Conservation (phyloP, 2,113 vertebrate species). For the Anguilla japonica region DNA sequence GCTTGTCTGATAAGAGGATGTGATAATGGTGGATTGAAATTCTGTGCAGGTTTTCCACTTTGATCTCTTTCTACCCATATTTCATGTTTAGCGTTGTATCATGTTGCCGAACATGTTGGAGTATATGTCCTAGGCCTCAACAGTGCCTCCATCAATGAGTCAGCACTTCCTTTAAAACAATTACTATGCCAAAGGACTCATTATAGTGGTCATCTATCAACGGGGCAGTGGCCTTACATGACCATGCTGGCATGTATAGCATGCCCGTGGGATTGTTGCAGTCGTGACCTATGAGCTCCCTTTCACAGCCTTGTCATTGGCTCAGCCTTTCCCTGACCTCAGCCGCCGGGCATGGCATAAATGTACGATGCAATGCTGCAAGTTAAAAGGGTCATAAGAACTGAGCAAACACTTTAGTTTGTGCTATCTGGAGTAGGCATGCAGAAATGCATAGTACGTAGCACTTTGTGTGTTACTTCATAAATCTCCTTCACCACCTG, state of each 20-base stretch:
- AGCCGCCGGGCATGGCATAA: background rate
- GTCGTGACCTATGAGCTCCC: slow-evolving; percentile 1
- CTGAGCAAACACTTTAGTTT: background rate
- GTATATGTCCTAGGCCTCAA: background rate
- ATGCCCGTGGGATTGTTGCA: background rate
- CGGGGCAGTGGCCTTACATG: slow-evolving; percentile 6
- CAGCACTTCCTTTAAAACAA: slow-evolving; percentile 11
- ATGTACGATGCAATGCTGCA: background rate
- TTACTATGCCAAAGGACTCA: slow-evolving; percentile 10
- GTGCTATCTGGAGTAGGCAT: background rate
- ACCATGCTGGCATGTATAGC: slow-evolving; percentile 10
- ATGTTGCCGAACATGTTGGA: slow-evolving; percentile 4
- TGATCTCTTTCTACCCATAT: too few species aligned
- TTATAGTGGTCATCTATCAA: slow-evolving; percentile 29
- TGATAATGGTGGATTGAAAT: background rate
- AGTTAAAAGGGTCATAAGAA: background rate
- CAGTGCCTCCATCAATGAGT: slow-evolving; percentile 18
- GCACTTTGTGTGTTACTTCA: background rate
- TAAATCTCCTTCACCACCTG: slow-evolving; percentile 12
- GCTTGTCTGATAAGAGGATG: background rate
- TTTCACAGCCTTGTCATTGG: background rate
- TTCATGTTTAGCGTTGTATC: background rate
- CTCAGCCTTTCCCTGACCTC: slow-evolving; percentile 4
- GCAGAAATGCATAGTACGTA: background rate
- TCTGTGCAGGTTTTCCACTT: slow-evolving; percentile 4